Base-by-base conservation (phyloP, 2,888 invertebrate genomes). In the Gastrophysa polygoni region DNA sequence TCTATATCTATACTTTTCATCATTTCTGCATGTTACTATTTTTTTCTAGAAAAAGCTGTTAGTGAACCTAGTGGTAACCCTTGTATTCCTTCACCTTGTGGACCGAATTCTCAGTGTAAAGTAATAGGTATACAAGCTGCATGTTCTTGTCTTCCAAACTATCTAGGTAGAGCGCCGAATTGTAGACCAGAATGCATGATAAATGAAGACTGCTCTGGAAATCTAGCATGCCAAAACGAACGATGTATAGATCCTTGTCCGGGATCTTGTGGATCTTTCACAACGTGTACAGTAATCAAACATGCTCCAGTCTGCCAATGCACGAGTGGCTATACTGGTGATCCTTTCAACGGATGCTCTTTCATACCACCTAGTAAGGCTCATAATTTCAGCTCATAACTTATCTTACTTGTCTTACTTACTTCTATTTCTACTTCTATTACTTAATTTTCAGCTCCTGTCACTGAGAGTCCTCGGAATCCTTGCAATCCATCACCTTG, bases 221-320 rank as follows among this genome's bases (percentile, higher is more conserved):
- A 88, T 76, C 85, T 87, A 78, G 91, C 93, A 63, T 94, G 94
- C 80, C 87, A 91, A 68, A 90, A 90, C 78, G 89, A 89, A 75
- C 89, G 87, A 80, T 93, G 93, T 79, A 84, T 85, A 63, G 91
- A 93, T 77, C 93, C 93, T 57, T 94, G 93, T 76, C 85, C 87
- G 54, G 91, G 91, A 47, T 88, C 90, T 51, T 93, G 93, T 78
- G 92, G 92, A 51, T 80, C 88, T 60, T 86, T 89, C 76, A 89
- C 93, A 21, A 83, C 87, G 65, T 95, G 95, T 79, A 86, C 86
- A 69, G 91, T 91, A 54, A 84, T 90, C 71, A 91, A 90, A 77
- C 93, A 94, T 79, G 87, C 89, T 71, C 92, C 93, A 61, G 83
- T 89, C 64, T 94, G 93, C 77, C 88, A 87, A 73, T 93, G 93